A percentile compares a stretch with the other conserved stretches of the same genome.
Evolutionary conservation across 2,113 vertebrate genomes (phyloP).

Genomic region (Podarcis cretensis): DNA sequence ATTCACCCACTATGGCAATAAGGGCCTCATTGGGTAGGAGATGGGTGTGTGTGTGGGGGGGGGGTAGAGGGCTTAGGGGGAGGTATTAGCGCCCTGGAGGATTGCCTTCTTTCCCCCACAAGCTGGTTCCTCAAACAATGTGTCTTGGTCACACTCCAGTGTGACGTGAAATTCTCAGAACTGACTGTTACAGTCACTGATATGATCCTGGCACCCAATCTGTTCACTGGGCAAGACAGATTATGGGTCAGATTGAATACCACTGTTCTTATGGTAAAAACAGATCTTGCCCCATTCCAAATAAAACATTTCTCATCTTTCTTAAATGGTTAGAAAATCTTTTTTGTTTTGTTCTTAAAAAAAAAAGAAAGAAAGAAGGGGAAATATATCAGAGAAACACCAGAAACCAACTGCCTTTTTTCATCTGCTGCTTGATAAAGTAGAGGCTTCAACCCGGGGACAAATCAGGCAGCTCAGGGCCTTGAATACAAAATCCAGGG

Average conservation of each 20-base stretch:
- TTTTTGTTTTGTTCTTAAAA: no score
- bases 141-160: not conserved
- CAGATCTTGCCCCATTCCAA: not conserved
- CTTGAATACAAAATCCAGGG: conserved; percentile 54
- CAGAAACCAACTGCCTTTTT: conserved; percentile 65
- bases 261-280: not conserved
- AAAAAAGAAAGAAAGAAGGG: not conserved
- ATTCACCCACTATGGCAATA: not conserved
- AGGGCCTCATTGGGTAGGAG: not conserved
- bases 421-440: conserved; percentile 59
- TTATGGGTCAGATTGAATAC: no score
- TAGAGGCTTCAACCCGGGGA: conserved; percentile 54
- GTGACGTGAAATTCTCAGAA: not conserved
- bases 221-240: not conserved
- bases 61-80: no score
- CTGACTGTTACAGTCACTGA: not conserved
- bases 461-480: conserved; percentile 53
- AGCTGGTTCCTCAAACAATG: not conserved
- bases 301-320: not conserved
- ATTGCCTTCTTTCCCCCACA: not conserved
- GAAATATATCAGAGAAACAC: conserved; percentile 42
- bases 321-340: not conserved
- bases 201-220: not conserved
- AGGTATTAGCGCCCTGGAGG: not conserved
- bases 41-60: no score